Percentiles rank a stretch among this genome's conserved stretches.
Conservation (phyloP, 1,140 invertebrate genomes). For the Cydia pomonella region DNA sequence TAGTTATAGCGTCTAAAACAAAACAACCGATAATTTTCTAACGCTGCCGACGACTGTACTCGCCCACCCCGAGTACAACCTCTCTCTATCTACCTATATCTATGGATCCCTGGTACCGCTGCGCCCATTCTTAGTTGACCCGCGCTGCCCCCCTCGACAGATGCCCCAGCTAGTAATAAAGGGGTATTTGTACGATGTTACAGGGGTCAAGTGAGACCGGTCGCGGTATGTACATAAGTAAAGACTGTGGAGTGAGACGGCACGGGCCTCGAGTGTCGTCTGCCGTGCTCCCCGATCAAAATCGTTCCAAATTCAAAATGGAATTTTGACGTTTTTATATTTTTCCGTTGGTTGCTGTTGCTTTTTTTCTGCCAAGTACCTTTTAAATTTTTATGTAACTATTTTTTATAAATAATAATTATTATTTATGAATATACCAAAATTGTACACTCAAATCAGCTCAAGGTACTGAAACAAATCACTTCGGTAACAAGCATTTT, state of each 20-base stretch:
- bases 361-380: not conserved
- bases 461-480: too few relatives aligned
- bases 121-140: slow-evolving; percentile 50
- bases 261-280: slow-evolving; percentile 73
- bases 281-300: slow-evolving; percentile 73
- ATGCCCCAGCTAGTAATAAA: slow-evolving; percentile 24
- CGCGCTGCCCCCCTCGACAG: slow-evolving; percentile 44
- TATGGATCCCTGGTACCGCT: slow-evolving; percentile 63
- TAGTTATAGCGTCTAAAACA: not conserved
- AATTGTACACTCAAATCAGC: too few relatives aligned
- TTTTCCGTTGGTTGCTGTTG: not conserved
- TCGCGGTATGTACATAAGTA: slow-evolving; percentile 60
- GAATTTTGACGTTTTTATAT: slow-evolving; percentile 61
- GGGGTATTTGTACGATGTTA: slow-evolving; percentile 49
- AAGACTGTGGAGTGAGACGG: slow-evolving; percentile 64
- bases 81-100: slow-evolving; percentile 59
- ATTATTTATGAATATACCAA: too few relatives aligned
- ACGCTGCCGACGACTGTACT: slow-evolving; percentile 52
- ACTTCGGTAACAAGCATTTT: too few relatives aligned
- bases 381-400: not conserved
- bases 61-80: slow-evolving; percentile 62
- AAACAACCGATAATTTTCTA: slow-evolving; percentile 22
- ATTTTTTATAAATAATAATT: too few relatives aligned
- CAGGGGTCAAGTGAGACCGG: slow-evolving; percentile 52
- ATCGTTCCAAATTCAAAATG: slow-evolving; percentile 71